Conservation (phyloP, 2,888 invertebrate genomes). For the Epirrita christyi region DNA sequence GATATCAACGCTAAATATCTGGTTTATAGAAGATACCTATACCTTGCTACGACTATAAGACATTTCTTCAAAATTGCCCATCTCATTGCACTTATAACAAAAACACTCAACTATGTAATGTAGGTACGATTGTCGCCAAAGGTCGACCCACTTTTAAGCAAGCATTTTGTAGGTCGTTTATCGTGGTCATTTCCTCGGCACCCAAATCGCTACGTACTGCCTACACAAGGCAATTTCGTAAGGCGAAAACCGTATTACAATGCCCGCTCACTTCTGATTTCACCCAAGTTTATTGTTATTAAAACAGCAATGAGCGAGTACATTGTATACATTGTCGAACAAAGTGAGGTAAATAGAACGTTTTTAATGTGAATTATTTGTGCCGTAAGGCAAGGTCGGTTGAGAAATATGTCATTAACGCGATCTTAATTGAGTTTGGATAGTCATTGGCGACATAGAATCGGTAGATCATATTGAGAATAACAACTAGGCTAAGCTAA, state of each 20-base stretch:
- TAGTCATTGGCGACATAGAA: slow-evolving; percentile 48
- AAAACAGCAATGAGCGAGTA: slow-evolving; percentile 50
- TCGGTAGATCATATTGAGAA: slow-evolving; percentile 13
- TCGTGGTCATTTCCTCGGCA: slow-evolving; percentile 66
- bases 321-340: slow-evolving; percentile 48
- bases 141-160: slow-evolving; percentile 71
- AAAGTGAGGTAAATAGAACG: slow-evolving; percentile 28
- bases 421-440: slow-evolving; percentile 57
- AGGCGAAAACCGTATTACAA: slow-evolving; percentile 26
- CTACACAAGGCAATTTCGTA: slow-evolving; percentile 30
- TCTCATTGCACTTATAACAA: slow-evolving; percentile 38
- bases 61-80: slow-evolving; percentile 1
- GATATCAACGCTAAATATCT: background rate
- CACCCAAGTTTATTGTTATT: slow-evolving; percentile 28
- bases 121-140: slow-evolving; percentile 49
- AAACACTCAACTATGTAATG: slow-evolving; percentile 49
- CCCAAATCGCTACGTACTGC: slow-evolving; percentile 36
- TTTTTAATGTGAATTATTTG: slow-evolving; percentile 38
- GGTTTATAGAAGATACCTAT: background rate
- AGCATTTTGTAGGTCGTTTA: slow-evolving; percentile 73
- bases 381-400: slow-evolving; percentile 40
- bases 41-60: no score
- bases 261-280: slow-evolving; percentile 21
- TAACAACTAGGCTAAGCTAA: slow-evolving; percentile 30
- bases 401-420: slow-evolving; percentile 50